A percentile compares a stretch with the other conserved stretches of the same genome.
Conservation (phyloP, 2,888 invertebrate genomes). For the Trichogramma dendrolimi region DNA sequence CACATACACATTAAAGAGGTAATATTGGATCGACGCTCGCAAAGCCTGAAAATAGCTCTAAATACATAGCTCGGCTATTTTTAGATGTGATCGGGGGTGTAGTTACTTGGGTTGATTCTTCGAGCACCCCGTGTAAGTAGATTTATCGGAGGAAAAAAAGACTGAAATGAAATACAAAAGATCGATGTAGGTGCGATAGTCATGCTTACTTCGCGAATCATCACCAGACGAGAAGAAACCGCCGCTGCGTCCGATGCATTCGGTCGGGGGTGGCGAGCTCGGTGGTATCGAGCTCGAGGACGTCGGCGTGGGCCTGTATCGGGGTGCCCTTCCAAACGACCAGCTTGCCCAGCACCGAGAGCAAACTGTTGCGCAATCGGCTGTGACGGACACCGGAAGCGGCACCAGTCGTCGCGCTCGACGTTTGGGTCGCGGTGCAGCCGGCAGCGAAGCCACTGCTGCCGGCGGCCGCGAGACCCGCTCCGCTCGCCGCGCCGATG, state of each 20-base stretch:
- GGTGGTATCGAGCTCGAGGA: constrained; percentile 47
- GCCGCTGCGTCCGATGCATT: constrained; percentile 56
- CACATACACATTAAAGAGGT: no score
- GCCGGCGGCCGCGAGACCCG: no score
- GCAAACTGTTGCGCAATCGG: constrained; percentile 62
- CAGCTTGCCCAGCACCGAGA: constrained; percentile 63
- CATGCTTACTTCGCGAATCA: constrained; percentile 24
- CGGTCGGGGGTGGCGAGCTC: constrained; percentile 50
- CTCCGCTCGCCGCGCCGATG: constrained; percentile 44
- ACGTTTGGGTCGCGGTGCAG: no score
- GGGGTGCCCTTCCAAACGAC: constrained; percentile 57
- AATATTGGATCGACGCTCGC: no score
- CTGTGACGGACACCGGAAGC: constrained; percentile 43
- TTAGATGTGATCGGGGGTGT: no score
- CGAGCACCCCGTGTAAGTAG: no score
- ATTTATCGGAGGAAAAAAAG: no score
- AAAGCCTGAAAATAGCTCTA: no score
- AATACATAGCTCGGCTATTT: no score
- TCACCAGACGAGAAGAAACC: constrained; percentile 22
- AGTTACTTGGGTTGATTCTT: no score
- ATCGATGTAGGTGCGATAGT: neutral
- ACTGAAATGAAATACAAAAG: neutral
- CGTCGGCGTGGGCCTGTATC: constrained; percentile 49
- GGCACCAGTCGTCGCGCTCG: neutral
- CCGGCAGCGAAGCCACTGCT: no score